phyloP scores from a whole-genome alignment of 2,888 invertebrate genomes.

The Ceratothoa steindachneri region DNA sequence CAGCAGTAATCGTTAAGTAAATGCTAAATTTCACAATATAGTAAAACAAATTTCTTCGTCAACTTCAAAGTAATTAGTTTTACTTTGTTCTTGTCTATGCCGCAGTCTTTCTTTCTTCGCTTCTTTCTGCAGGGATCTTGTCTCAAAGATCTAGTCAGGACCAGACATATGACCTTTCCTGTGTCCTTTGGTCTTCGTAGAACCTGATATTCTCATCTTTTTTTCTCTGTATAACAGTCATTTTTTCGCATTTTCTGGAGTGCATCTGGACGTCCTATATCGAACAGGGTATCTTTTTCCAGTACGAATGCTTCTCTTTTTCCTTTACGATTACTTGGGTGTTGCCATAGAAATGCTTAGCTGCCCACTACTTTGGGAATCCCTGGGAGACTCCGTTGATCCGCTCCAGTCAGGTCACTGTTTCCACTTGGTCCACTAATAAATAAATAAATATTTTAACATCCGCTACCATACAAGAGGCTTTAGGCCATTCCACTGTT shows the following conservation, averaged over 20 bases:
- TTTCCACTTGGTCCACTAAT: too few relatives aligned
- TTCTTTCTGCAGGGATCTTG: neutral
- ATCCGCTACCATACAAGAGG: too few relatives aligned
- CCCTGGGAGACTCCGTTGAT: too few relatives aligned
- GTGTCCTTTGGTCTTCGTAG: neutral
- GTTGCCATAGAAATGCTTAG: too few relatives aligned
- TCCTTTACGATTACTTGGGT: neutral
- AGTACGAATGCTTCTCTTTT: neutral
- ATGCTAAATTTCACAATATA: neutral
- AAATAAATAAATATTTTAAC: too few relatives aligned
- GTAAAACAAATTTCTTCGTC: neutral
- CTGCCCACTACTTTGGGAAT: too few relatives aligned
- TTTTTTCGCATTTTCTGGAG: neutral
- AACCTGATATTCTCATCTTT: neutral
- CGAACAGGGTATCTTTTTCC: neutral
- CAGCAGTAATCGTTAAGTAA: neutral
- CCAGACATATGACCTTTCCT: neutral
- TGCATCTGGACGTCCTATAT: neutral
- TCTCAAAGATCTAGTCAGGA: neutral
- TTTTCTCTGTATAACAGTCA: neutral
- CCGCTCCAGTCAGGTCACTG: too few relatives aligned
- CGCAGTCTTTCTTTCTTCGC: neutral
- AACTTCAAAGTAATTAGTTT: neutral
- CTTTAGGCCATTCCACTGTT: too few relatives aligned
- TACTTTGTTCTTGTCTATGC: neutral